Evolutionary conservation across 1,140 invertebrate species (phyloP).

Genomic region (Zaprionus davidi): DNA sequence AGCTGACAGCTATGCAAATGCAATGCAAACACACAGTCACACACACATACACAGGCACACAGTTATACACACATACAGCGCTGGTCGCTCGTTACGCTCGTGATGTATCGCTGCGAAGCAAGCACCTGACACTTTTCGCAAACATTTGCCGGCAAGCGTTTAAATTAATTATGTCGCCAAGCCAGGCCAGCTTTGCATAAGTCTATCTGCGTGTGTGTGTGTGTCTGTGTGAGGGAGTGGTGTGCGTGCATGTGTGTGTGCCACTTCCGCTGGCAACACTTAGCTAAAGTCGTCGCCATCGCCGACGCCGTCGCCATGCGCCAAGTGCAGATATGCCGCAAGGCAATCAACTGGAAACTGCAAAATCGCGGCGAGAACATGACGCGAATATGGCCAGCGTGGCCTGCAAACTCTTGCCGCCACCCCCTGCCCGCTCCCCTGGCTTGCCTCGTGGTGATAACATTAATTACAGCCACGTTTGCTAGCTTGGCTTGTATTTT

Average conservation of each 20-base stretch:
- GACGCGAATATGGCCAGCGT: conserved; percentile 11
- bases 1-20: conserved; percentile 66
- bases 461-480: conserved; percentile 69
- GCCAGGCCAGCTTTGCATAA: conserved; percentile 17
- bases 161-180: conserved; percentile 77
- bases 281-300: neutral
- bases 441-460: conserved; percentile 39
- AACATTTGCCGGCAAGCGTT: conserved; percentile 66
- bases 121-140: conserved; percentile 77
- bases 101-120: conserved; percentile 67
- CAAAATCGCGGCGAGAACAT: conserved; percentile 6
- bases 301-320: neutral
- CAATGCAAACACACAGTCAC: conserved; percentile 45
- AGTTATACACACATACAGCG: conserved; percentile 4
- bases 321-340: conserved; percentile 6
- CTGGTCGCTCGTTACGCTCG: conserved; percentile 16
- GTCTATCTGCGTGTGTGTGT: conserved; percentile 20
- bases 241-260: conserved; percentile 7
- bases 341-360: conserved; percentile 57
- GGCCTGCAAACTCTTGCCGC: neutral
- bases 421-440: neutral
- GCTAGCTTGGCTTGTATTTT: conserved; percentile 14
- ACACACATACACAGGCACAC: too few species aligned
- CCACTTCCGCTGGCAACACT: conserved; percentile 38
- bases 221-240: conserved; percentile 9